Conservation (phyloP, 2,888 invertebrate species). For the Hirtodrosophila cameraria region DNA sequence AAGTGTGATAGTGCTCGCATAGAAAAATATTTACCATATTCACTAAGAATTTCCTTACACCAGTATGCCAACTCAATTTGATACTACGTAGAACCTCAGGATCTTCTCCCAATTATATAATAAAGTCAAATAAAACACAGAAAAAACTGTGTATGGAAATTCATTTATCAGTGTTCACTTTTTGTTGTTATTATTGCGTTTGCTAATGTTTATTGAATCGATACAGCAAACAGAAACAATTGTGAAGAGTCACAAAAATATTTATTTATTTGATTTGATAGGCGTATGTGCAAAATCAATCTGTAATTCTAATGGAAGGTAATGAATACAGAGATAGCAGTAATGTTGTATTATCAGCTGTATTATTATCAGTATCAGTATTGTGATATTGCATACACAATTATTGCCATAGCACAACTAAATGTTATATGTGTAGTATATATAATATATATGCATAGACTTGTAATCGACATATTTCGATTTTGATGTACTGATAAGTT, state of each 20-base stretch:
- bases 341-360: constrained; percentile 22
- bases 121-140: no score
- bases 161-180: no score
- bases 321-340: constrained; percentile 54
- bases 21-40: no score
- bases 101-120: no score
- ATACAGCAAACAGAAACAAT: constrained; percentile 1
- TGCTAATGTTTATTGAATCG: constrained; percentile 38
- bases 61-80: no score
- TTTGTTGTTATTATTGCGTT: no score
- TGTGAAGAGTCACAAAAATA: not conserved
- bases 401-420: constrained; percentile 54
- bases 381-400: constrained; percentile 69
- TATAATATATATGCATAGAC: constrained; percentile 16
- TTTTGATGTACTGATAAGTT: constrained; percentile 33
- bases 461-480: constrained; percentile 51
- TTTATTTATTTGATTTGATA: constrained; percentile 22
- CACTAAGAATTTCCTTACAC: no score
- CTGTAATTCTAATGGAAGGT: constrained; percentile 63
- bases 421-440: constrained; percentile 40
- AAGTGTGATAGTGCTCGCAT: no score
- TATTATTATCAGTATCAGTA: constrained; percentile 58
- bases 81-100: no score
- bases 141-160: no score
- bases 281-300: constrained; percentile 63